phyloP scores from a whole-genome alignment of 2,113 vertebrate species.

The Monopterus albus region DNA sequence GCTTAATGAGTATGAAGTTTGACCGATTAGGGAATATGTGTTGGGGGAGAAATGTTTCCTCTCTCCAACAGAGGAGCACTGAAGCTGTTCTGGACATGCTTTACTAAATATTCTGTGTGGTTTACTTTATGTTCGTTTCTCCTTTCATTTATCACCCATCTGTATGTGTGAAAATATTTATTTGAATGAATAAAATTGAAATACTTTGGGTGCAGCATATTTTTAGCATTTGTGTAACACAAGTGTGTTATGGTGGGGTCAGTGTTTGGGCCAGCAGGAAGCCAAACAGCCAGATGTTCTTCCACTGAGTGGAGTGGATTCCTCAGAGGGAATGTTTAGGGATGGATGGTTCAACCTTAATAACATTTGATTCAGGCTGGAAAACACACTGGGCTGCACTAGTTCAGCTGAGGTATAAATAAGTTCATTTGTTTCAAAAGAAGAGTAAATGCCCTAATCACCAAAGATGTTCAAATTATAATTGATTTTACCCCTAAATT shows the following conservation, averaged over 20 bases:
- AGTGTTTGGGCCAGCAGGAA: conserved; percentile 19
- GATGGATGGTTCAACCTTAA: conserved; percentile 30
- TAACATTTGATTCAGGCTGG: conserved; percentile 31
- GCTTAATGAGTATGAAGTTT: no score
- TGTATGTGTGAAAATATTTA: no score
- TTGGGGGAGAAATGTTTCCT: no score
- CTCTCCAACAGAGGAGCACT: no score
- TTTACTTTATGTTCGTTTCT: no score
- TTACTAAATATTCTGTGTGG: no score
- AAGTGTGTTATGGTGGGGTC: neutral
- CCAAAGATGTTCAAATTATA: neutral
- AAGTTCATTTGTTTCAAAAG: conserved; percentile 25
- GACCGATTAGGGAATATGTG: no score
- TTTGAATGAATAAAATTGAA: no score
- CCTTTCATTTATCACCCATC: no score
- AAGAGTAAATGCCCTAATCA: conserved; percentile 31
- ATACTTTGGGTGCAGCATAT: no score
- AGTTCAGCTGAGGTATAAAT: conserved; percentile 31
- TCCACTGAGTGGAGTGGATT: neutral
- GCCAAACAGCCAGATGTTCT: conserved; percentile 36
- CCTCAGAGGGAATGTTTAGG: conserved; percentile 12
- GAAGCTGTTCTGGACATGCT: no score
- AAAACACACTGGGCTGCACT: neutral
- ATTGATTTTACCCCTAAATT: conserved; percentile 1
- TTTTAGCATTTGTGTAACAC: no score